These are phyloP conservation scores for Pipra filicauda DNA, from an alignment of 2,113 vertebrate genomes.

Conservation along the genomic window DNA sequence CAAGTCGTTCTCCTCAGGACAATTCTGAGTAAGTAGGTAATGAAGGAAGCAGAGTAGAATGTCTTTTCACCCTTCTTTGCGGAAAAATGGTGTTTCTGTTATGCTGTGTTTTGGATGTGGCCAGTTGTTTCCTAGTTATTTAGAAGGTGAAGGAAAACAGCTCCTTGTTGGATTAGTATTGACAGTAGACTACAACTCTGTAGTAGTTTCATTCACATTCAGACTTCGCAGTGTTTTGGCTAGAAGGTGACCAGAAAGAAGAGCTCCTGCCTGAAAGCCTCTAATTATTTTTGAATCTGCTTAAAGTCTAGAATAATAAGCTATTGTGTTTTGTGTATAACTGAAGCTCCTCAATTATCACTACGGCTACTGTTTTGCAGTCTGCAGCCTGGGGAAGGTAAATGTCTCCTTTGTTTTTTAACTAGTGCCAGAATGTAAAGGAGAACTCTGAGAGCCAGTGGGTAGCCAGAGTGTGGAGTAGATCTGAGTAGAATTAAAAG, in stretches of 20 bases:
- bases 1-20: not conserved
- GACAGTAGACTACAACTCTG: not conserved
- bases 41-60: not conserved
- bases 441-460: not conserved
- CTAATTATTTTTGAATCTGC: conserved; percentile 20
- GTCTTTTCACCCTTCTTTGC: not conserved
- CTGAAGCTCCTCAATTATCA: not conserved
- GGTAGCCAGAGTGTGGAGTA: not conserved
- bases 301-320: not conserved
- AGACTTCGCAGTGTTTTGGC: not conserved
- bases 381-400: not conserved
- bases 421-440: not conserved
- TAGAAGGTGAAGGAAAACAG: not conserved
- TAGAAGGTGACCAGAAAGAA: not conserved
- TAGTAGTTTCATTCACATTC: not conserved
- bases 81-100: not conserved
- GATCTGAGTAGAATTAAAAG: not conserved
- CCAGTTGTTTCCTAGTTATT: not conserved
- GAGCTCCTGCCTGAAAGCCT: not conserved
- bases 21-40: not conserved
- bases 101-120: not conserved
- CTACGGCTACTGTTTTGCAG: not conserved
- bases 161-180: not conserved
- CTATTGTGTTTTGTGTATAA: not conserved
- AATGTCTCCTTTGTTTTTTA: not conserved